A percentile compares a stretch with the other conserved stretches of the same genome.
Conservation (phyloP, 2,888 invertebrate genomes). For the Drosophila falleni region DNA sequence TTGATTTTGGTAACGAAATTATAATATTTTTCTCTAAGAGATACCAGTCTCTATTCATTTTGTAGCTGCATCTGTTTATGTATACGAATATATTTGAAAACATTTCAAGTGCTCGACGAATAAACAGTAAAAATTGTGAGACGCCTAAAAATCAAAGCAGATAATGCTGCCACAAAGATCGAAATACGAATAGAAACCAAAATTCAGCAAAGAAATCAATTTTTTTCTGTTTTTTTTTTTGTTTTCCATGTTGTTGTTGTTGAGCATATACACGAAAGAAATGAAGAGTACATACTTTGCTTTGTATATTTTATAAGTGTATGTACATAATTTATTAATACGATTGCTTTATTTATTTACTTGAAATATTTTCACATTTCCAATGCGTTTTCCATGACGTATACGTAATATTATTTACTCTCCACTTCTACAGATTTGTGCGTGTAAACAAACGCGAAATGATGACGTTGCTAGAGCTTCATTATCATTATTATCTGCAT, state of each 20-base stretch:
- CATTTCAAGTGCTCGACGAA: constrained; percentile 66
- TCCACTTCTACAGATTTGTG: constrained; percentile 37
- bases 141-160: constrained; percentile 15
- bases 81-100: constrained; percentile 41
- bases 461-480: constrained; percentile 36
- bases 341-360: constrained; percentile 65
- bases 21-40: neutral
- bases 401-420: constrained; percentile 39
- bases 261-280: neutral
- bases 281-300: constrained; percentile 7
- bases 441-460: constrained; percentile 34
- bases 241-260: neutral
- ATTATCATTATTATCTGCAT: constrained; percentile 14
- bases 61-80: constrained; percentile 33
- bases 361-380: constrained; percentile 62
- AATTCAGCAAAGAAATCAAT: constrained; percentile 41
- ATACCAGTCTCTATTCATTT: neutral
- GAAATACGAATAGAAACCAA: constrained; percentile 24
- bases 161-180: constrained; percentile 20
- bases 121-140: constrained; percentile 54
- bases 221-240: constrained; percentile 13
- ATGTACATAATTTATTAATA: constrained; percentile 52
- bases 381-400: constrained; percentile 66
- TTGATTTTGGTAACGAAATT: neutral
- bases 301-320: constrained; percentile 23